A percentile compares a stretch with the other conserved stretches of the same genome.
Conservation (phyloP, 2,888 invertebrate species). For the Scaptomyza caliginosa region DNA sequence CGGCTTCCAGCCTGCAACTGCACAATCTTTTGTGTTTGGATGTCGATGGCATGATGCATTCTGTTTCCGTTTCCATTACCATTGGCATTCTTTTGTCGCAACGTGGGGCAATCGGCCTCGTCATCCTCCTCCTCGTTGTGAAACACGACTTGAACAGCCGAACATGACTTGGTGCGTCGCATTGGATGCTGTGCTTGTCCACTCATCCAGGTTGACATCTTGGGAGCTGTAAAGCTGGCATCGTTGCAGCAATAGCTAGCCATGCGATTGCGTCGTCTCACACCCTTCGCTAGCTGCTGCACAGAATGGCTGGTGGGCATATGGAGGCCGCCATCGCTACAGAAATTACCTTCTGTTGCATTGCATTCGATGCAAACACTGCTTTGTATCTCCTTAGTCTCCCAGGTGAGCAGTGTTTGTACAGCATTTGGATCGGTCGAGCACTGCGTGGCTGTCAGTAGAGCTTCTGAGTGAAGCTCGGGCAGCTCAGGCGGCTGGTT, state of each 20-base stretch:
- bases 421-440: constrained; percentile 21
- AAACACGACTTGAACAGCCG: constrained; percentile 83
- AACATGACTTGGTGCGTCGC: constrained; percentile 88
- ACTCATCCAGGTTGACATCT: constrained; percentile 27
- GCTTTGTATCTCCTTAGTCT: constrained; percentile 29
- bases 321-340: constrained; percentile 86
- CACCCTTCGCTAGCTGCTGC: constrained; percentile 85
- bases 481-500: constrained; percentile 58
- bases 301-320: constrained; percentile 86
- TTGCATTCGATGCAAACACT: constrained; percentile 81
- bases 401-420: constrained; percentile 10
- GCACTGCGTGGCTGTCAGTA: constrained; percentile 27
- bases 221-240: constrained; percentile 47
- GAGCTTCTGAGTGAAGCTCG: constrained; percentile 46
- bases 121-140: constrained; percentile 55
- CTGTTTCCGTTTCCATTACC: constrained; percentile 10
- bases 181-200: constrained; percentile 82
- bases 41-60: neutral
- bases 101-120: constrained; percentile 63
- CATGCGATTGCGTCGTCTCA: constrained; percentile 86
- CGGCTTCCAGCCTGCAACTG: constrained; percentile 49
- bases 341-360: constrained; percentile 85
- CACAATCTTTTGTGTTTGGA: constrained; percentile 48
- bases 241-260: constrained; percentile 88
- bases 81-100: constrained; percentile 58